Conservation (phyloP, 1,140 invertebrate genomes). For the Ptiloglossa arizonensis region DNA sequence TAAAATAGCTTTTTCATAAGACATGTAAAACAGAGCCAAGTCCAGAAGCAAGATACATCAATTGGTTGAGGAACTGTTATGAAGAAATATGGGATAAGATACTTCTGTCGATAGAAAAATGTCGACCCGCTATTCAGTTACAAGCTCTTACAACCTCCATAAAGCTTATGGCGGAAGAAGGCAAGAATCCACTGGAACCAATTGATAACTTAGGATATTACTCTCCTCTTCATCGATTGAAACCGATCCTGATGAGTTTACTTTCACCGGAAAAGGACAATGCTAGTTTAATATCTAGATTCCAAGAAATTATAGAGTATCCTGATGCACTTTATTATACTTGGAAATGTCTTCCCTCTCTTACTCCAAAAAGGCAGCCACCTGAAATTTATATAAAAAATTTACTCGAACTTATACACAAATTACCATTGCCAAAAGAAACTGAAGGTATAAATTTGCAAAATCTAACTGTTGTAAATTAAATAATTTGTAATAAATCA, state of each 20-base stretch:
- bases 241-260: constrained; percentile 83
- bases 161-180: constrained; percentile 86
- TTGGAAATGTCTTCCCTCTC: constrained; percentile 83
- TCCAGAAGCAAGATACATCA: constrained; percentile 83
- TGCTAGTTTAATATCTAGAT: constrained; percentile 82
- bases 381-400: constrained; percentile 86
- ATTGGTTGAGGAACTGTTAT: constrained; percentile 85
- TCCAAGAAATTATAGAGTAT: constrained; percentile 85
- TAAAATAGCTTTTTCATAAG: constrained; percentile 31
- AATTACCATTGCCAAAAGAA: constrained; percentile 83
- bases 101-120: constrained; percentile 81
- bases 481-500: neutral
- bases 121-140: constrained; percentile 81
- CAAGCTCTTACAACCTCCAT: constrained; percentile 87
- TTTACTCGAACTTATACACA: constrained; percentile 86
- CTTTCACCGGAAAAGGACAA: constrained; percentile 82
- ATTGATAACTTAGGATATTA: constrained; percentile 80
- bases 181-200: constrained; percentile 84
- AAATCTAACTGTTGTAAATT: neutral
- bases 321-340: constrained; percentile 85
- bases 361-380: constrained; percentile 83
- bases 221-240: constrained; percentile 84
- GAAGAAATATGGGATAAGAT: constrained; percentile 83
- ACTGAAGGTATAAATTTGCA: constrained; percentile 63
- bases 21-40: constrained; percentile 78